Evolutionary conservation across 2,797 vertebrate genomes (phyloP), one percentile per base, ranked within the genome.

Genomic region (Scolopax rusticola): DNA sequence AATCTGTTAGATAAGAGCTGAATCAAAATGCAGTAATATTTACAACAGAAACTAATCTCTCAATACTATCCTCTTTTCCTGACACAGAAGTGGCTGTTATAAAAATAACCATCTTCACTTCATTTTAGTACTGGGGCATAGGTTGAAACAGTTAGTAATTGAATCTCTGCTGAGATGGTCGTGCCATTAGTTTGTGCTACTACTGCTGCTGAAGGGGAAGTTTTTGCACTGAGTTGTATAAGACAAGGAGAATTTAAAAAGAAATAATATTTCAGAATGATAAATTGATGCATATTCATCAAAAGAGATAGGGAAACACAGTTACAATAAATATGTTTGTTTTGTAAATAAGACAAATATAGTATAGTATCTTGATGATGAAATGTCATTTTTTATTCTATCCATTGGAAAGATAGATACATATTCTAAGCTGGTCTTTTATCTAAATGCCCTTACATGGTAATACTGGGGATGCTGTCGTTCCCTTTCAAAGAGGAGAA

Each of bases 191-290:
- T 51, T 68, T 77, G 69, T 30, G 59, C 87, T 86, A 76, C 84
- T 59, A 63, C 61, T 89, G 4, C 89, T 93, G 73, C 85, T 91
- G 87, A 36, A 41, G 38, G 76, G 74, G 91, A 84, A 70, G 56
- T 69, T 94, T 95, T 95, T 93, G 88, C 87, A 8, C 67, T 87
- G 88, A 33, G 33, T 70, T 91, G 54, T 76, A 45, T 87, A 81
- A 92, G 89, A 65, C 10, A 45, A 86, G 88, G 90, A 83, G 91
- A 94, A 93, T 94, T 97, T 82, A 69, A 87, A 94, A 97, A 91
- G 68, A 92, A 97, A 91, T 93, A 85, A 89, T 33, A 63, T 85
- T 97, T 97, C 97, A 96, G 40, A 90, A 76, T 96, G 97, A 97
- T 95, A 94, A 97, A 98, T 73, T 5, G 81, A 84, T 87, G 65